Evolutionary conservation across 2,888 invertebrate genomes (phyloP), one percentile per base, ranked within the genome.

Genomic region (Linnaemya tessellans): DNA sequence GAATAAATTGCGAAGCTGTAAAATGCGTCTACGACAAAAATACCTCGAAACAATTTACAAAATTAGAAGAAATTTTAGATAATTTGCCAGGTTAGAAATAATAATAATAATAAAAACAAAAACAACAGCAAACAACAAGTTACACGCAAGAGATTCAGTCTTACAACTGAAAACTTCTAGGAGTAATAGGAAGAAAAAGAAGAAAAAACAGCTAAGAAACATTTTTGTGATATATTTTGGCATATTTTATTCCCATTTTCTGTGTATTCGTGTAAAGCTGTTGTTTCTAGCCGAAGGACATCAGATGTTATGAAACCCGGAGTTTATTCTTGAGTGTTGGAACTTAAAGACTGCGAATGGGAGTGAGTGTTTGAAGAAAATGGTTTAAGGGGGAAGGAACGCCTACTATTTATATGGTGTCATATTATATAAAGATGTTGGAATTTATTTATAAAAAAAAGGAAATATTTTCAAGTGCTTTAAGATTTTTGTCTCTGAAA

Each of bases 241-340:
- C 56, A 79, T 73, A 82, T 84, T 81, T 80, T 84, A 84, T 83
- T 80, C 86, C 86, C 83, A 83, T 87, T 85, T 87, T 56, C 70
- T 85, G 87, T 62, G 71, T 43, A 82, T 74, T 85, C 74, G 79
- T 65, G 74, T 73, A 68, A 68, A 84, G 87, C 87, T 87, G 88
- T 88, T 86, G 84, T 87, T 88, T 87, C 85, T 75, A 80, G 85
- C 88, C 86, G 68, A 20, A 51, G 86, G 88, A 46, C 82, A 82
- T 85, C 85, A 84, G 71, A 80, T 84, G 84, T 70, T 49, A 60
- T 8, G 20, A 54, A 73, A 65, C 64, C 13, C 10, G n/a, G 7
- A 35, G 38, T 43, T 65, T 30, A 65, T 54, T 5, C 30, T 10
- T 8, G 2, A 46, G 18, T 15, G 11, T 60, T 75, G 35, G 22